Evolutionary conservation across 2,797 vertebrate species (phyloP).

Genomic region (Acridotheres tristis): DNA sequence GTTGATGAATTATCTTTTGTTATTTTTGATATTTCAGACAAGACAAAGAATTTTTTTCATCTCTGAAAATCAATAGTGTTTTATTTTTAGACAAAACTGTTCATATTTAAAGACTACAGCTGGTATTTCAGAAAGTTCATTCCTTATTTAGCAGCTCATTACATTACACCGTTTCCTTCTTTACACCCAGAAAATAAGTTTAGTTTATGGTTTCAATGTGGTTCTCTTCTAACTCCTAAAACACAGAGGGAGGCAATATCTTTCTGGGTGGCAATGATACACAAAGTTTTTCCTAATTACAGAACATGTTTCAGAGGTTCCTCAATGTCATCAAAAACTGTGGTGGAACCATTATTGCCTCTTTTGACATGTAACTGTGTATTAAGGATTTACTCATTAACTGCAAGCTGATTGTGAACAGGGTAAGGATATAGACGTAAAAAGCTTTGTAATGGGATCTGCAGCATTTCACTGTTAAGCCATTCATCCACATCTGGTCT

Average conservation of each 20-base stretch:
- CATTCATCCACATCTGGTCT: conserved; percentile 53
- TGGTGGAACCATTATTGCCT: not conserved
- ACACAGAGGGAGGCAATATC: not conserved
- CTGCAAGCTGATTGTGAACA: not conserved
- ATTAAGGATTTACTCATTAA: conserved; percentile 7
- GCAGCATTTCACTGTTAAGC: conserved; percentile 36
- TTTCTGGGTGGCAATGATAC: not conserved
- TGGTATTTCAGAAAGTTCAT: not conserved
- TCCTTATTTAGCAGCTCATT: not conserved
- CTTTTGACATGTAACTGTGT: not conserved
- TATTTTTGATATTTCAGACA: not conserved
- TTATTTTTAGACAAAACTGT: not conserved
- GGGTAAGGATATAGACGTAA: not conserved
- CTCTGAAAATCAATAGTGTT: not conserved
- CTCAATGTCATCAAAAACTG: not conserved
- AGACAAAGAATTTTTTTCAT: not conserved
- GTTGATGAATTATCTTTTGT: not conserved
- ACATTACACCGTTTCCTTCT: not conserved
- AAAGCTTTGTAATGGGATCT: conserved; percentile 55
- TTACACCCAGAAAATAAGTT: not conserved
- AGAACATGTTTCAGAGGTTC: not conserved
- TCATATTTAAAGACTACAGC: not conserved
- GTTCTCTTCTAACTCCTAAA: not conserved
- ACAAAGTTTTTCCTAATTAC: not conserved
- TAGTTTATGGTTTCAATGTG: not conserved